Evolutionary conservation across 2,888 invertebrate species (phyloP).

Genomic region (Gisinianus flammeolus): DNA sequence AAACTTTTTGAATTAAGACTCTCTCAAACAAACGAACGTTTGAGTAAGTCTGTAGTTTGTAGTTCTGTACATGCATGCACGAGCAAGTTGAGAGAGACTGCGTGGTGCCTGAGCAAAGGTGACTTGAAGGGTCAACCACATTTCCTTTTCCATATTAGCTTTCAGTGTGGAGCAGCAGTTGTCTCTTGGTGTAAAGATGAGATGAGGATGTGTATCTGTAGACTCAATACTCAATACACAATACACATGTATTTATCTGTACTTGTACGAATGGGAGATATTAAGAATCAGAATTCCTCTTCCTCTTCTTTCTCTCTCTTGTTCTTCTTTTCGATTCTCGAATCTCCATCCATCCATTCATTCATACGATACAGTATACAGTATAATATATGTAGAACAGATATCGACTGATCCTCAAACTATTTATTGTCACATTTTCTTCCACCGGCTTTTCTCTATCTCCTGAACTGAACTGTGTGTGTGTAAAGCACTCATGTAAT

Average conservation of each 20-base stretch:
- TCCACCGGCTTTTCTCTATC: background rate
- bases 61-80: too few species aligned
- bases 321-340: too few species aligned
- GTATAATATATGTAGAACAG: too few species aligned
- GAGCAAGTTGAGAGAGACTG: slow-evolving; percentile 47
- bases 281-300: too few species aligned
- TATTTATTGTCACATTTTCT: slow-evolving; percentile 10
- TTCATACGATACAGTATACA: too few species aligned
- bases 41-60: slow-evolving; percentile 8
- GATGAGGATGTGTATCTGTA: slow-evolving; percentile 28
- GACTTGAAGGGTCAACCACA: slow-evolving; percentile 54
- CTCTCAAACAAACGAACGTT: background rate
- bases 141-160: slow-evolving; percentile 49
- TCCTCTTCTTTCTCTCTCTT: too few species aligned
- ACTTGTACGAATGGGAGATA: too few species aligned
- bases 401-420: too few species aligned
- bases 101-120: slow-evolving; percentile 54
- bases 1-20: slow-evolving; percentile 22
- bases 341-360: too few species aligned
- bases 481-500: too few species aligned
- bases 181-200: slow-evolving; percentile 28
- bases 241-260: too few species aligned
- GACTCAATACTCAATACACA: too few species aligned
- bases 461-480: background rate
- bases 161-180: slow-evolving; percentile 31